Evolutionary conservation across 2,113 vertebrate species (phyloP).

Genomic region (Gorsachius goisagi): DNA sequence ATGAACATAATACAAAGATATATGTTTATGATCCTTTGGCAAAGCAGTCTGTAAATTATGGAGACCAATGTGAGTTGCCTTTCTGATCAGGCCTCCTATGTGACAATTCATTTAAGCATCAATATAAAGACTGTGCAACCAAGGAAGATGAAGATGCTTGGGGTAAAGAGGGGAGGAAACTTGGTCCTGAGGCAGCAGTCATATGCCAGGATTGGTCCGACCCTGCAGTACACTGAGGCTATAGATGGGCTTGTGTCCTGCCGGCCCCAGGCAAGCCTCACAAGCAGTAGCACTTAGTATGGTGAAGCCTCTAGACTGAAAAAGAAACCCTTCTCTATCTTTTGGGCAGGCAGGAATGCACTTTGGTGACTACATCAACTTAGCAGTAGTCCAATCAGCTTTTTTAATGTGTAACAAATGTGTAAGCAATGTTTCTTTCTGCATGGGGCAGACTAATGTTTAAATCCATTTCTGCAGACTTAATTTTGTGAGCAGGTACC

Average conservation of each 20-base stretch:
- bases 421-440: neutral
- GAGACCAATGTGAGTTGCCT: neutral
- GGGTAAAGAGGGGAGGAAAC: neutral
- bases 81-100: neutral
- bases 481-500: neutral
- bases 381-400: neutral
- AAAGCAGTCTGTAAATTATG: neutral
- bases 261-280: neutral
- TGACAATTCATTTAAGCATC: neutral
- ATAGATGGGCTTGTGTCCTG: neutral
- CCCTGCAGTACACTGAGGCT: neutral
- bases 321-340: neutral
- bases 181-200: neutral
- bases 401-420: neutral
- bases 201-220: neutral
- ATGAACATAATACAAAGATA: neutral
- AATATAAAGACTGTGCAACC: neutral
- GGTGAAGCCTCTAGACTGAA: neutral
- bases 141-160: neutral
- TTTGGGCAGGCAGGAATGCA: neutral
- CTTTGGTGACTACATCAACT: neutral
- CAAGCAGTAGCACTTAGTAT: neutral
- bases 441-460: neutral
- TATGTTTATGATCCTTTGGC: neutral
- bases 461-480: neutral